phyloP scores from a whole-genome alignment of 2,888 invertebrate species.

The Ornithoptera priamus region DNA sequence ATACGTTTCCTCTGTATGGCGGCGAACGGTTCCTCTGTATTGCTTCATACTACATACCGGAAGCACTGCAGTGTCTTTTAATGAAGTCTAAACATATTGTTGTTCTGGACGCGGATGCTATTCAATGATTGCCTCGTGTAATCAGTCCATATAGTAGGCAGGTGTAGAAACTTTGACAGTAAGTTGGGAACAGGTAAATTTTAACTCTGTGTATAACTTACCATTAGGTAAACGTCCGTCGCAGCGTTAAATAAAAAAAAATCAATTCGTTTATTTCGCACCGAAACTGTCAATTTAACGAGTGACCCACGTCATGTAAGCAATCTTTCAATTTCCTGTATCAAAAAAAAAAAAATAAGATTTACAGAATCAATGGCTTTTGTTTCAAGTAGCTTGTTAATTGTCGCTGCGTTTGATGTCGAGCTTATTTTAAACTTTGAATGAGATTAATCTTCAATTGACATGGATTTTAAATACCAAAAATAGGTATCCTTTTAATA shows the following conservation, averaged over 20 bases:
- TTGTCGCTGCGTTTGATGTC: constrained; percentile 2
- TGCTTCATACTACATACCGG: no score
- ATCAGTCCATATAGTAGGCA: no score
- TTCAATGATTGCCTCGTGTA: no score
- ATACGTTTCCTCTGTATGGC: no score
- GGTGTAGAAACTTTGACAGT: no score
- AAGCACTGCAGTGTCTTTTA: no score
- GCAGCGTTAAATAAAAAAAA: background rate
- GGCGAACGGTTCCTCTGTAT: no score
- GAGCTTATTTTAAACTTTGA: background rate
- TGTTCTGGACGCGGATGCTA: no score
- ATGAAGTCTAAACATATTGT: no score
- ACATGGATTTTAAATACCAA: background rate
- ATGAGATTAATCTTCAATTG: background rate
- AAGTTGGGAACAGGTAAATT: no score
- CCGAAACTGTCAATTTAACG: constrained; percentile 24
- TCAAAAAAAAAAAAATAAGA: constrained; percentile 3
- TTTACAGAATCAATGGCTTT: constrained; percentile 9
- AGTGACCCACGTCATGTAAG: constrained; percentile 17
- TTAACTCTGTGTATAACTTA: no score
- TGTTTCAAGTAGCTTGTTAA: constrained; percentile 9
- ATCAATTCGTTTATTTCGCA: constrained; percentile 22
- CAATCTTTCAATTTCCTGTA: constrained; percentile 12
- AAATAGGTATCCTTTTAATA: background rate
- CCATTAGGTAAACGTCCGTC: no score